Evolutionary conservation across 2,888 invertebrate genomes (phyloP).

Genomic region (Pomacea canaliculata): DNA sequence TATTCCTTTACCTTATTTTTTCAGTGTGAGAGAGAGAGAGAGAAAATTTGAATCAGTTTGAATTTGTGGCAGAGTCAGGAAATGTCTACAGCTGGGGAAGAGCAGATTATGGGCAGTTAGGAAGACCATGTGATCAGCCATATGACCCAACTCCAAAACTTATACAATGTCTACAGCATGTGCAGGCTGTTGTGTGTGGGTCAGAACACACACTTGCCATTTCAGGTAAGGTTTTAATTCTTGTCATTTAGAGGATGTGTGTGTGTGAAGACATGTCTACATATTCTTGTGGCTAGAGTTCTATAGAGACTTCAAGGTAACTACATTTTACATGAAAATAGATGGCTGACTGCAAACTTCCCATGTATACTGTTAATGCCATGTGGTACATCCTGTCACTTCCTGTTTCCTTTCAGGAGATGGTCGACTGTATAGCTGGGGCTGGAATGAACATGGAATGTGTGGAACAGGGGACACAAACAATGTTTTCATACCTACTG

Average conservation of each 20-base stretch:
- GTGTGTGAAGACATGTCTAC: not conserved
- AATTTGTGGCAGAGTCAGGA: slow-evolving; percentile 41
- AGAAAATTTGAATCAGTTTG: no score
- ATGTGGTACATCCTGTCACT: no score
- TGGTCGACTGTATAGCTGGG: slow-evolving; percentile 52
- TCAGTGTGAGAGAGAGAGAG: no score
- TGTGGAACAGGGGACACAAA: slow-evolving; percentile 62
- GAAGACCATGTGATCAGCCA: slow-evolving; percentile 41
- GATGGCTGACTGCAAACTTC: no score
- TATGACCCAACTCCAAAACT: slow-evolving; percentile 39
- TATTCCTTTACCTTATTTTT: no score
- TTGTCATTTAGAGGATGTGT: not conserved
- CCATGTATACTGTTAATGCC: no score
- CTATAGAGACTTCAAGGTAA: no score
- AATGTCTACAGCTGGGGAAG: slow-evolving; percentile 60
- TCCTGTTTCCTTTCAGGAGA: slow-evolving; percentile 36
- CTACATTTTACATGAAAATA: no score
- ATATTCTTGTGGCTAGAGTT: not conserved
- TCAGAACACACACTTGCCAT: slow-evolving; percentile 61
- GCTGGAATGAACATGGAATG: slow-evolving; percentile 68
- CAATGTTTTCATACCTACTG: slow-evolving; percentile 44
- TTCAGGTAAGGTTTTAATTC: slow-evolving; percentile 37
- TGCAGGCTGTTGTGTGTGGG: slow-evolving; percentile 47
- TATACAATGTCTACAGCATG: slow-evolving; percentile 29
- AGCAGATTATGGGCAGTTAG: slow-evolving; percentile 62